Evolutionary conservation across 1,140 invertebrate genomes (phyloP), one percentile per base, ranked within the genome.

Genomic region (Drosophila seguyi): DNA sequence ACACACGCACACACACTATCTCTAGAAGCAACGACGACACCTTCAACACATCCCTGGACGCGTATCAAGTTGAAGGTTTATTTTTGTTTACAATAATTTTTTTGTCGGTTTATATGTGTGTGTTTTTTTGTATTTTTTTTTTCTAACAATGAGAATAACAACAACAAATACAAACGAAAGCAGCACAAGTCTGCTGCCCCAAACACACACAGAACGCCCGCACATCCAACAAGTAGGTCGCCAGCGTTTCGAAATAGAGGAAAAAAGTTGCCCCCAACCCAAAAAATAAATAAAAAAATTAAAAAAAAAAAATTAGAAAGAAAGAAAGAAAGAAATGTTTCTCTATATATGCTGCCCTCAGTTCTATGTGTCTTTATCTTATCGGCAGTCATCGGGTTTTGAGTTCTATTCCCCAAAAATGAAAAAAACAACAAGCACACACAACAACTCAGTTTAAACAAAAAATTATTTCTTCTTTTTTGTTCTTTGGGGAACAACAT

Each of bases 41-140:
- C 85, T 90, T 90, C 82, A 85, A 87, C 79, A 86, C 66, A 92
- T 92, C 91, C 91, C 91, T 92, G 90, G 91, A 86, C 81, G 77
- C 87, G 74, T 79, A 92, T 88, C 91, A 92, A 92, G 91, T 92
- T 92, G 90, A 92, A 92, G 90, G 90, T 92, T 92, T 91, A 92
- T 91, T 91, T 92, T 92, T 92, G 87, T 92, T 92, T 91, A 92
- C 79, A 90, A 90, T 85, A 63, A 81, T 83, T 75, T 76, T 75
- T 67, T 74, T 62, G 45, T 55, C 48, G 39, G 58, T 65, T 56
- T 73, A 38, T 42, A 27, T 61, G 29, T 61, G 25, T 29, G 20
- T 27, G 14, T 56, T 14, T 27, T 45, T 22, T 16, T 16, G 16
- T 18, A 10, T n/a, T 31, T 18, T 57, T 50, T 39, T 59, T 71